A percentile compares a stretch with the other conserved stretches of the same genome.
Conservation (phyloP, 2,888 invertebrate species). For the Meganola albula region DNA sequence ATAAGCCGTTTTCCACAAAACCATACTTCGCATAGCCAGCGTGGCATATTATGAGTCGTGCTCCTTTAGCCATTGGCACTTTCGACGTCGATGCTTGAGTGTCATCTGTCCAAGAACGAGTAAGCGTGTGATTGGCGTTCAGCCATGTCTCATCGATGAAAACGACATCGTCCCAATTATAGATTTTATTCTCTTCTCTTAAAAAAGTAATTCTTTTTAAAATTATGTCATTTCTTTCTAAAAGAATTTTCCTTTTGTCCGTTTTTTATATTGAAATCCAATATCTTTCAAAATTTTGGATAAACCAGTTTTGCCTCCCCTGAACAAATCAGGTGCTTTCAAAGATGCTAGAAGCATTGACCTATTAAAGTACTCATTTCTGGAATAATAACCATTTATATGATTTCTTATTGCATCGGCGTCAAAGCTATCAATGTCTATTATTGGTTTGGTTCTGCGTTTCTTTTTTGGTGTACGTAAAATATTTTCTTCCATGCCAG, state of each 20-base stretch:
- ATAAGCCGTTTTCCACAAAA: slow-evolving; percentile 3
- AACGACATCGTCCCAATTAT: slow-evolving; percentile 11
- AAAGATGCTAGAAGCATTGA: slow-evolving; percentile 2
- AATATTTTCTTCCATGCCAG: slow-evolving; percentile 2
- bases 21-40: slow-evolving; percentile 4
- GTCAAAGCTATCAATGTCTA: slow-evolving; percentile 1
- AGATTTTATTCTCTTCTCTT: slow-evolving; percentile 1
- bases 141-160: slow-evolving; percentile 21
- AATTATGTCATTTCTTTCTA: slow-evolving; percentile 1
- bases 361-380: slow-evolving; percentile 9
- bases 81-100: slow-evolving; percentile 5
- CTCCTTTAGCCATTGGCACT: slow-evolving; percentile 8
- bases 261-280: slow-evolving; percentile 3
- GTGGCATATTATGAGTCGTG: slow-evolving; percentile 9
- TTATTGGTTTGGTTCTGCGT: not conserved
- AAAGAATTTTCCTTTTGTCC: slow-evolving; percentile 2
- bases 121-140: slow-evolving; percentile 11
- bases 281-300: slow-evolving; percentile 2
- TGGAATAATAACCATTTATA: slow-evolving; percentile 4
- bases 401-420: slow-evolving; percentile 1
- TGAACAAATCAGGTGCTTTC: slow-evolving; percentile 3
- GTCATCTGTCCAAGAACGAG: slow-evolving; percentile 5
- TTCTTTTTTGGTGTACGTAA: slow-evolving; percentile 5
- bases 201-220: slow-evolving; percentile 1
- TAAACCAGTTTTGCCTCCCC: not conserved